Base-by-base conservation (phyloP, 2,113 vertebrate species). In the Amphilophus citrinellus region DNA sequence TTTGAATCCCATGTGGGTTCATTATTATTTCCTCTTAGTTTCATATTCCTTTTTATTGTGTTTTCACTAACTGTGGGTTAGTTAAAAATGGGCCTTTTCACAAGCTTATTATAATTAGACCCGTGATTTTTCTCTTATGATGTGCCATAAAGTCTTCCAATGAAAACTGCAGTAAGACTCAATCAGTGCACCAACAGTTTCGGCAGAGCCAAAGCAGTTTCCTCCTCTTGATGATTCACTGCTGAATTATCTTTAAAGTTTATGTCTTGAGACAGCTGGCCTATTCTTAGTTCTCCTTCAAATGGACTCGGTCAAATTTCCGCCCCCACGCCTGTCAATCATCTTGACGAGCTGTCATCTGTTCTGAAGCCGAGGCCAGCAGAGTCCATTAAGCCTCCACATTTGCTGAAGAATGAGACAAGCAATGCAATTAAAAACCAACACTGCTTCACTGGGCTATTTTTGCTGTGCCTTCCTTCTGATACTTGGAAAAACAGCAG, bases 241-340 rank as follows among this genome's bases (percentile, higher is more conserved):
- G 68, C 59, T 24, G 22, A 76, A 8, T 42, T 39, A 42, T 37
- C 37, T 53, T 77, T 65, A 22, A 59, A 65, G 47, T 76, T 37
- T 61, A 47, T 63, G 60, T 79, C 77, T 63, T 39, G 30, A 58
- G 78, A 57, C 61, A 66, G 78, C 15, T 24, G 3, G 27, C 27
- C 73, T 83, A 59, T 77, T 83, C 82, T 60, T 58, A 53, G 71
- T 58, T 56, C 50, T 83, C n/a, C 76, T 37, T 78, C 75, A 68
- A 59, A 61, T 60, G 39, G 22, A 20, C 82, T 50, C 6, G 82
- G 75, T 66, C 73, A 65, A 32, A 61, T 59, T 65, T 56, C 60
- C 27, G 1, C 60, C 77, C 78, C 61, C 78, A 57, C 17, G 32
- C 32, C 78, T 66, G 78, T 80, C 82, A 77, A 4, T 77, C 82